These are phyloP conservation scores for Delphinapterus leucas DNA, from an alignment of 2,113 vertebrate species.

Conservation along the genomic window DNA sequence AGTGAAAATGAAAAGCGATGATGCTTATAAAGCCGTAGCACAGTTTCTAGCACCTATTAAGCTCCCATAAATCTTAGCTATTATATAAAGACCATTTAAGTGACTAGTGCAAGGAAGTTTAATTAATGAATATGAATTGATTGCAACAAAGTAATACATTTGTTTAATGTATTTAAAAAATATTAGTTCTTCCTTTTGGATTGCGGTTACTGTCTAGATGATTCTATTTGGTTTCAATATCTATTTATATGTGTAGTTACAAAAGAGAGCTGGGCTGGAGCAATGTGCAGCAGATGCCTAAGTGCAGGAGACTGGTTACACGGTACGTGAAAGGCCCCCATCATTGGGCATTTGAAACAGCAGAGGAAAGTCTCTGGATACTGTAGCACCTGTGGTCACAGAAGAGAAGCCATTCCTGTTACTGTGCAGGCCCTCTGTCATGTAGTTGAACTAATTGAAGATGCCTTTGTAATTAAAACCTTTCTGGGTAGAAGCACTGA, in stretches of 20 bases:
- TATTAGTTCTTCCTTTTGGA: neutral
- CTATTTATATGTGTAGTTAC: neutral
- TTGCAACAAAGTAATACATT: neutral
- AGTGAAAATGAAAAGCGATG: neutral
- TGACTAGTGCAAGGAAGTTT: neutral
- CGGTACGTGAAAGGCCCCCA: neutral
- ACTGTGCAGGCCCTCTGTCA: neutral
- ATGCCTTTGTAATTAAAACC: neutral
- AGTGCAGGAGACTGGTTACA: neutral
- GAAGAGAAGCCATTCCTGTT: neutral
- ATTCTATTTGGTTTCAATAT: neutral
- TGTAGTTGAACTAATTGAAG: neutral
- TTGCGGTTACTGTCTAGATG: neutral
- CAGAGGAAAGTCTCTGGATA: neutral
- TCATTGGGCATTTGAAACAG: neutral
- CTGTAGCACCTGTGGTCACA: neutral
- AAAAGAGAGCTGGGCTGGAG: neutral
- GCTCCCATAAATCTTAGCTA: neutral
- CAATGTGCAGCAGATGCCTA: neutral
- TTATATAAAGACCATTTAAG: neutral
- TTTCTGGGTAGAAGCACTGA: neutral
- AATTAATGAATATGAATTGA: neutral
- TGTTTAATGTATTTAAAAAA: neutral
- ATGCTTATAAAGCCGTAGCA: neutral
- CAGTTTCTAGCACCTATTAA: neutral